Percentiles rank a stretch among this genome's conserved stretches.
Evolutionary conservation across 1,140 invertebrate genomes (phyloP).

Genomic region (Zaprionus camerounensis): DNA sequence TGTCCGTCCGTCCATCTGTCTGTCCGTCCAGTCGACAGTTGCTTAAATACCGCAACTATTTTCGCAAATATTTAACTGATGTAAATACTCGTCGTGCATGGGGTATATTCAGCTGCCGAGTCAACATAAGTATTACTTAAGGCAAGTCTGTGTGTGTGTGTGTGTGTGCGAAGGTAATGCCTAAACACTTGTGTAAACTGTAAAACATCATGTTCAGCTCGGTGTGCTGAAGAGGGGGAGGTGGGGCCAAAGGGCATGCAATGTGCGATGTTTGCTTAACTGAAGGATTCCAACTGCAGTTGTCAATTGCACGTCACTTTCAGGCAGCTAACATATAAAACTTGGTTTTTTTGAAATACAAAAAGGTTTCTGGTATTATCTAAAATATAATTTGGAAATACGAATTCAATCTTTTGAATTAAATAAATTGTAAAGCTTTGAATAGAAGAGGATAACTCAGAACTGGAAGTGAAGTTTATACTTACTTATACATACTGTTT

Average conservation of each 20-base stretch:
- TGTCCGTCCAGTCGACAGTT: slow-evolving; percentile 43
- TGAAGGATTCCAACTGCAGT: background rate
- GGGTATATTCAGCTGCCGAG: slow-evolving; percentile 17
- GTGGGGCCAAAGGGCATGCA: background rate
- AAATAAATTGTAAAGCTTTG: too few relatives aligned
- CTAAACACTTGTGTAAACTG: slow-evolving; percentile 51
- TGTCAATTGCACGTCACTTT: background rate
- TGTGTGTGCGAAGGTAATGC: slow-evolving; percentile 35
- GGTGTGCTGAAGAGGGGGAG: background rate
- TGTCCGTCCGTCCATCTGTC: background rate
- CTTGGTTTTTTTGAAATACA: background rate
- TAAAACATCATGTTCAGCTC: slow-evolving; percentile 4
- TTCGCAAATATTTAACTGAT: slow-evolving; percentile 62
- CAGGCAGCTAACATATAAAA: background rate
- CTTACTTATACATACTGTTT: too few relatives aligned
- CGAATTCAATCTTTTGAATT: too few relatives aligned
- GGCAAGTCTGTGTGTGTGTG: background rate
- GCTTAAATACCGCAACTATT: slow-evolving; percentile 60
- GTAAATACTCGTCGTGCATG: slow-evolving; percentile 45
- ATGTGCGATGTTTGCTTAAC: background rate
- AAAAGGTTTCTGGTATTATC: too few relatives aligned
- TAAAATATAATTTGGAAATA: background rate
- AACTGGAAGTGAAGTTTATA: too few relatives aligned
- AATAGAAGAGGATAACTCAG: too few relatives aligned
- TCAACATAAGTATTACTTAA: slow-evolving; percentile 17